Base-by-base conservation (phyloP, 2,888 invertebrate genomes). In the Griposia aprilina region DNA sequence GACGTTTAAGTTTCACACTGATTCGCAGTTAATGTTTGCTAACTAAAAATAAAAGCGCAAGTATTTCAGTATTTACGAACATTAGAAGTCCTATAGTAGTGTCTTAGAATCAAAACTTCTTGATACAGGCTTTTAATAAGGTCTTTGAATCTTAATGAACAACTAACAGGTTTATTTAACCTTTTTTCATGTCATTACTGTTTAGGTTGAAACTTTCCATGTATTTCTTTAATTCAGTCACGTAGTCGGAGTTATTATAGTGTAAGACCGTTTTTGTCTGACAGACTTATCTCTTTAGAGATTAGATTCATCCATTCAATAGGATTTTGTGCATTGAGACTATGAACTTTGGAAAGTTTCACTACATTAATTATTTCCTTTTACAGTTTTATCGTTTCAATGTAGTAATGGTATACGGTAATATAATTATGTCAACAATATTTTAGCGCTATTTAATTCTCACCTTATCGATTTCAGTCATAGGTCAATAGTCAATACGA, bases 401-500 rank as follows among this genome's bases (percentile, higher is more conserved):
- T 86, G 63, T 75, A 75, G 48, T 74, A 76, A 76, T 78, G 76
- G 66, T 57, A 67, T 74, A 68, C 73, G 57, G 74, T 86, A 83
- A 86, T 85, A n/a, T n/a, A n/a, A n/a, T 87, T 85, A 88, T 87
- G 74, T 82, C 81, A 80, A 78, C 36, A 74, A 83, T 81, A 74
- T 84, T 81, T 84, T 79, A 83, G 72, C 72, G 60, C 77, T 79
- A 84, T 85, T 81, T 82, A 77, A 83, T 78, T 78, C 81, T 79
- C 66, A 82, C 69, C 77, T 89, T 88, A 90, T 88, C 83, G 85
- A 85, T 84, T 85, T 87, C 87, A 87, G 90, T 89, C 90, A 89
- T 87, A 91, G 90, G 90, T 91, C 88, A 90, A 89, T 90, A 87
- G 89, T 90, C 86, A 90, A 88, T 87, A 87, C 83, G 80, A 90